Percentiles rank a stretch among this genome's conserved stretches.
Evolutionary conservation across 1,140 invertebrate genomes (phyloP).

Genomic region (Theocolax elegans): DNA sequence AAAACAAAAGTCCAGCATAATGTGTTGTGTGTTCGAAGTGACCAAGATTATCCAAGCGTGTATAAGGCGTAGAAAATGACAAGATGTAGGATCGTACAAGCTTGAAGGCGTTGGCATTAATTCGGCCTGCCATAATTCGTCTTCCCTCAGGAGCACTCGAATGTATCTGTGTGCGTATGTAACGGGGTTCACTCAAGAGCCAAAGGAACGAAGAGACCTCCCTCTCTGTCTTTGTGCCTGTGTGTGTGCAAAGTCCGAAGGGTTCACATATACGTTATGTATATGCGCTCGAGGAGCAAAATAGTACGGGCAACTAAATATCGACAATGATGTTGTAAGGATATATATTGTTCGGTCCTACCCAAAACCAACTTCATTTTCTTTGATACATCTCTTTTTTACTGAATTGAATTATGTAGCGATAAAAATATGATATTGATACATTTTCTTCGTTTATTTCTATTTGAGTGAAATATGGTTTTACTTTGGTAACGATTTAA

Average conservation of each 20-base stretch:
- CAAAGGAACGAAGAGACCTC: neutral
- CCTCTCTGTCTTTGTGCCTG: neutral
- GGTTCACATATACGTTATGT: neutral
- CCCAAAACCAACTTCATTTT: too few species aligned
- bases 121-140: slow-evolving; percentile 28
- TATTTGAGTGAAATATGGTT: too few species aligned
- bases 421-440: too few species aligned
- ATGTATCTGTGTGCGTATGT: neutral
- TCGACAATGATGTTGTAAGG: too few species aligned
- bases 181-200: neutral
- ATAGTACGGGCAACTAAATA: neutral
- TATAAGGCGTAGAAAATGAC: neutral
- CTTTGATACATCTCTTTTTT: too few species aligned
- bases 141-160: neutral
- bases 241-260: neutral
- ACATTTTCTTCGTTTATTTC: too few species aligned
- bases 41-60: neutral
- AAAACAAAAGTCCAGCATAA: too few species aligned
- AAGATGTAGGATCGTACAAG: neutral
- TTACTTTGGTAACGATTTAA: too few species aligned
- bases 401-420: too few species aligned
- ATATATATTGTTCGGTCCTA: too few species aligned
- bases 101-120: neutral
- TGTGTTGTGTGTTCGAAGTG: neutral
- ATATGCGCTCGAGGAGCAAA: neutral